Conservation (phyloP, 2,888 invertebrate species). For the Zonitis immaculata region DNA sequence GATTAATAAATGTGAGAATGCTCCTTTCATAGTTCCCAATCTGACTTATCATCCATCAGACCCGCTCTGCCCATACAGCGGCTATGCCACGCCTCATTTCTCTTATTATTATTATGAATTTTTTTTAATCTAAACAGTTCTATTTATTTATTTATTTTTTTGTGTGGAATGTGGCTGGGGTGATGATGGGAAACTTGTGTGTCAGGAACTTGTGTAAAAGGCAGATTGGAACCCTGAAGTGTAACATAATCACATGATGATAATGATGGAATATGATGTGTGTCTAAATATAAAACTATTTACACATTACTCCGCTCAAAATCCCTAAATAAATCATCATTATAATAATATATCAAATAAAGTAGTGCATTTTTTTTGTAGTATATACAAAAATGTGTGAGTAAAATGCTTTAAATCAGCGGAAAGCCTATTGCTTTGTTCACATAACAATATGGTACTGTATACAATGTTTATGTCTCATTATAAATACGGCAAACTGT, state of each 20-base stretch:
- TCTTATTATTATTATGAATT: constrained; percentile 12
- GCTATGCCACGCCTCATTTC: constrained; percentile 24
- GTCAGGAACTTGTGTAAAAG: constrained; percentile 42
- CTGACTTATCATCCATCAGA: constrained; percentile 53
- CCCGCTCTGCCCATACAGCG: constrained; percentile 36
- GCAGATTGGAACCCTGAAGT: constrained; percentile 62
- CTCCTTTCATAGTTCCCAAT: constrained; percentile 75
- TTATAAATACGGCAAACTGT: constrained; percentile 9
- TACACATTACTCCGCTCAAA: constrained; percentile 28
- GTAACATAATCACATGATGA: constrained; percentile 57
- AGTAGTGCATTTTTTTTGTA: constrained; percentile 43
- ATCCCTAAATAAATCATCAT: constrained; percentile 11
- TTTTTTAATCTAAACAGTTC: constrained; percentile 5
- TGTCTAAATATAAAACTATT: constrained; percentile 31
- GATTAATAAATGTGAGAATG: constrained; percentile 59
- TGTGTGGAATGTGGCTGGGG: constrained; percentile 44
- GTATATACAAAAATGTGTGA: constrained; percentile 25
- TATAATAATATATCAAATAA: constrained; percentile 17
- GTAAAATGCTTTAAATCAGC: constrained; percentile 32
- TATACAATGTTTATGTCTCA: constrained; percentile 33
- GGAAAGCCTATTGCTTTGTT: constrained; percentile 28
- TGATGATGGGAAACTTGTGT: constrained; percentile 29
- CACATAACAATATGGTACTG: constrained; percentile 30
- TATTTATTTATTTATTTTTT: background rate
- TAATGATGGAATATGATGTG: constrained; percentile 34